phyloP scores from a whole-genome alignment of 2,113 vertebrate species.

The Xyliphius kryptos region DNA sequence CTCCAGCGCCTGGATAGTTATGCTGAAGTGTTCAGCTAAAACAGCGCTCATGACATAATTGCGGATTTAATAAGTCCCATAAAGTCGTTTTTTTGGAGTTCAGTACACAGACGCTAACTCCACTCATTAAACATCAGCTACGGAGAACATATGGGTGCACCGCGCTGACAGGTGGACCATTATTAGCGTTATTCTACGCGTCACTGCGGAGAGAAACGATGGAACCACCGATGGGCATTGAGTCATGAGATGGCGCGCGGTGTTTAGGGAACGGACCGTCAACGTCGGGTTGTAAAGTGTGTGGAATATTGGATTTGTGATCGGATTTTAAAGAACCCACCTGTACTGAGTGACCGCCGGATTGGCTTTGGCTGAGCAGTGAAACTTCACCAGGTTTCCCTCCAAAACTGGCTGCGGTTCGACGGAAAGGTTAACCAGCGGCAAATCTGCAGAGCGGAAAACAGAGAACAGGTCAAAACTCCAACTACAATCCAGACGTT shows the following conservation, averaged over 20 bases:
- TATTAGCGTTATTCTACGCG: no score
- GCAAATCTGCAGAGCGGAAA: constrained; percentile 71
- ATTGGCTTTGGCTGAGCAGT: constrained; percentile 95
- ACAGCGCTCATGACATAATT: background rate
- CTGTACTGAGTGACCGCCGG: constrained; percentile 92
- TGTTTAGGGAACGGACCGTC: no score
- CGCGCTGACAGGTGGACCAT: no score
- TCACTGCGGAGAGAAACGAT: no score
- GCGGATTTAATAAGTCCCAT: background rate
- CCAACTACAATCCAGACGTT: no score
- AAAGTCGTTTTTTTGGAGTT: background rate
- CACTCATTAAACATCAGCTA: no score
- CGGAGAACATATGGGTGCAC: no score
- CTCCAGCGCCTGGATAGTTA: background rate
- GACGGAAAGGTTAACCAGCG: constrained; percentile 89
- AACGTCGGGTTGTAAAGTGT: no score
- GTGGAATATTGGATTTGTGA: no score
- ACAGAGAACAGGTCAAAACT: background rate
- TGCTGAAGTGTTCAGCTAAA: background rate
- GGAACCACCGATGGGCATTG: no score
- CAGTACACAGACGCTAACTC: background rate
- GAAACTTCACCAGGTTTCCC: constrained; percentile 87
- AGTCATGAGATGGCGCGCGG: no score
- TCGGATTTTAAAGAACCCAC: constrained; percentile 49
- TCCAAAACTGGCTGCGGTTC: constrained; percentile 92